These are phyloP conservation scores for Acronicta leporina DNA, from an alignment of 2,888 invertebrate genomes.

Conservation along the genomic window DNA sequence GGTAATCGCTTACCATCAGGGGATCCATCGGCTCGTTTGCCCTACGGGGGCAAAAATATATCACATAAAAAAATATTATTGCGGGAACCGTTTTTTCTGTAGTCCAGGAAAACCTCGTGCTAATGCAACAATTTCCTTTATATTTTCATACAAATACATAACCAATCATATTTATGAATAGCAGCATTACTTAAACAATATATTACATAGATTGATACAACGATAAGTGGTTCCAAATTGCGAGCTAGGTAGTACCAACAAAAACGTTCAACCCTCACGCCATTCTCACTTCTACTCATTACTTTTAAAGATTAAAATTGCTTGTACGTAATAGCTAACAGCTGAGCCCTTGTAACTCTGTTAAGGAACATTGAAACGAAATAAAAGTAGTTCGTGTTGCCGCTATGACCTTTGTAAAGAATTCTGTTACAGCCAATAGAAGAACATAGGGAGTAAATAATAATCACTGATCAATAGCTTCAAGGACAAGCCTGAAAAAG, in stretches of 20 bases:
- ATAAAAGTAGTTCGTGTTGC: conserved; percentile 70
- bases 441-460: conserved; percentile 63
- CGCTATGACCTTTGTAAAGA: conserved; percentile 75
- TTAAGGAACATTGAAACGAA: conserved; percentile 55
- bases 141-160: conserved; percentile 13
- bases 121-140: too few relatives aligned
- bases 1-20: too few relatives aligned
- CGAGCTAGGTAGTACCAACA: conserved; percentile 35
- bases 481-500: conserved; percentile 15
- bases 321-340: conserved; percentile 31
- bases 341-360: conserved; percentile 38
- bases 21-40: too few relatives aligned
- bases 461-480: conserved; percentile 27
- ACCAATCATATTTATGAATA: conserved; percentile 37
- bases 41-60: too few relatives aligned
- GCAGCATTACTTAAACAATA: conserved; percentile 44
- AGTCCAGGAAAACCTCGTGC: too few relatives aligned
- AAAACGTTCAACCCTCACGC: conserved; percentile 35
- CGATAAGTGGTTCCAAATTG: conserved; percentile 47
- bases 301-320: conserved; percentile 47
- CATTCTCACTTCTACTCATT: conserved; percentile 25
- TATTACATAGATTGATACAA: conserved; percentile 43
- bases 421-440: conserved; percentile 76
- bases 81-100: too few relatives aligned
- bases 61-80: too few relatives aligned